These are phyloP conservation scores for Ranitomeya variabilis DNA, from an alignment of 2,113 vertebrate genomes.

Conservation along the genomic window DNA sequence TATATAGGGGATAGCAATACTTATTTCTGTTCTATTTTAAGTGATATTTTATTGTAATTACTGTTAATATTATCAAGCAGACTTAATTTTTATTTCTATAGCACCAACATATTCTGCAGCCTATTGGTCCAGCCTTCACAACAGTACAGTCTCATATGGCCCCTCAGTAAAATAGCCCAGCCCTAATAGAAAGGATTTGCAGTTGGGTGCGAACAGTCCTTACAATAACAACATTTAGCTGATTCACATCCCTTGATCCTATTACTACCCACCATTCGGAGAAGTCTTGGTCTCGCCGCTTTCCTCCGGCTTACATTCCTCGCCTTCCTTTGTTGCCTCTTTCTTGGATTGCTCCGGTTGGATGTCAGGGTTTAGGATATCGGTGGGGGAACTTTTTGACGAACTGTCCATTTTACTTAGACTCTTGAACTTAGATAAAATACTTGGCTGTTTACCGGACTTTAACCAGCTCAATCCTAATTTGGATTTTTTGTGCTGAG, in stretches of 20 bases:
- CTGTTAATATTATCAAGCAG: too few relatives aligned
- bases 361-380: slow-evolving; percentile 61
- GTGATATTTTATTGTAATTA: too few relatives aligned
- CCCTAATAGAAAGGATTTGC: too few relatives aligned
- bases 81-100: too few relatives aligned
- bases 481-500: slow-evolving; percentile 81
- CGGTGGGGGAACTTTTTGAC: slow-evolving; percentile 67
- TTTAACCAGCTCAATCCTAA: slow-evolving; percentile 85
- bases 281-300: slow-evolving; percentile 60
- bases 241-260: background rate
- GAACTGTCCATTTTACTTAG: slow-evolving; percentile 81
- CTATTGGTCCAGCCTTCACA: too few relatives aligned
- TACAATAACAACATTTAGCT: background rate
- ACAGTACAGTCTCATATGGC: too few relatives aligned
- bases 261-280: slow-evolving; percentile 73
- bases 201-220: background rate
- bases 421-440: slow-evolving; percentile 93
- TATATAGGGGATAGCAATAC: too few relatives aligned
- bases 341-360: slow-evolving; percentile 63
- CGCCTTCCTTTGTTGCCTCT: slow-evolving; percentile 56
- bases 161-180: too few relatives aligned
- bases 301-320: slow-evolving; percentile 46
- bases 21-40: too few relatives aligned
- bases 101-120: too few relatives aligned
- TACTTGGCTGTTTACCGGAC: slow-evolving; percentile 89